These are phyloP conservation scores for Ciconia maguari DNA, from an alignment of 2,113 vertebrate species.

Conservation along the genomic window DNA sequence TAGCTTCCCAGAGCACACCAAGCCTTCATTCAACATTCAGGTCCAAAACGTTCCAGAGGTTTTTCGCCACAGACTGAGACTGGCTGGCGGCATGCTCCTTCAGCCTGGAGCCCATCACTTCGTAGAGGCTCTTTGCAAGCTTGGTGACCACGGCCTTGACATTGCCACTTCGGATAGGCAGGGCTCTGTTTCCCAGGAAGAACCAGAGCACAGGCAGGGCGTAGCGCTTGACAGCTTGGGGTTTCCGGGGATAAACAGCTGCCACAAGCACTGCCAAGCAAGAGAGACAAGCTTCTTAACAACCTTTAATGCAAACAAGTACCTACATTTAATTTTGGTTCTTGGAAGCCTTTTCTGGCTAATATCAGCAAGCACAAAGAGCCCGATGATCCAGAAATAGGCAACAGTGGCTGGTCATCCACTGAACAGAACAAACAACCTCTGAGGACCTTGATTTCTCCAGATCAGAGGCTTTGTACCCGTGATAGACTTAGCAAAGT, in stretches of 20 bases:
- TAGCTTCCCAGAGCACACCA: neutral
- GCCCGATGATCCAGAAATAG: neutral
- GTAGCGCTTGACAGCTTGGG: conserved; percentile 10
- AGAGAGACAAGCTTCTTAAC: neutral
- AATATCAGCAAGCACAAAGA: neutral
- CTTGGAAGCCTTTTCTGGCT: neutral
- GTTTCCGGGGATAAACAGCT: conserved; percentile 56
- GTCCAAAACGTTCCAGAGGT: conserved; percentile 47
- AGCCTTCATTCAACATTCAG: neutral
- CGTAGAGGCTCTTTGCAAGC: conserved; percentile 35
- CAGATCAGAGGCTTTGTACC: neutral
- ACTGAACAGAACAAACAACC: neutral
- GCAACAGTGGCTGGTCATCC: neutral
- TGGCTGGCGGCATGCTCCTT: conserved; percentile 19
- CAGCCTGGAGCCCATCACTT: conserved; percentile 65
- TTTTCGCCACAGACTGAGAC: neutral
- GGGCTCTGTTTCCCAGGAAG: conserved; percentile 46
- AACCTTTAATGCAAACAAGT: neutral
- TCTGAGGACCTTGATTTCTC: neutral
- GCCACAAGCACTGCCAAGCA: conserved; percentile 58
- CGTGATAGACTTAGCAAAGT: neutral
- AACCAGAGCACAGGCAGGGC: conserved; percentile 70
- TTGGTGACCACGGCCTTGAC: neutral
- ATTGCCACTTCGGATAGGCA: neutral
- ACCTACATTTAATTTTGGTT: neutral